Percentiles rank a stretch among this genome's conserved stretches.
phyloP scores from a whole-genome alignment of 2,113 vertebrate genomes.

The Grantiella picta region DNA sequence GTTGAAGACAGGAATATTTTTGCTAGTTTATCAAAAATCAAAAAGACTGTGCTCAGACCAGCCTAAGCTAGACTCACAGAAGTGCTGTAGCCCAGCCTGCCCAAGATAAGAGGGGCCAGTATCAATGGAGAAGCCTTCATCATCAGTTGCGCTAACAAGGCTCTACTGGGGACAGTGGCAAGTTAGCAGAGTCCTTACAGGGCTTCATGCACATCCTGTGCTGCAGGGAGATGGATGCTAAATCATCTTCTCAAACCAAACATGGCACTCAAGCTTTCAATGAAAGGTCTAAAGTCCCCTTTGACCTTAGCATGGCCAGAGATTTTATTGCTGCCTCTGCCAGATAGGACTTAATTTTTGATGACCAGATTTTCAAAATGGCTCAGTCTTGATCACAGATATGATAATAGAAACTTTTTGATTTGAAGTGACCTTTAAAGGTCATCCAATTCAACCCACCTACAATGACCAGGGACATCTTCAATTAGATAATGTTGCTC shows the following conservation, averaged over 20 bases:
- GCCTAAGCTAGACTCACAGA: not conserved
- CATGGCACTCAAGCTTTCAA: not conserved
- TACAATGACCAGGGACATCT: not conserved
- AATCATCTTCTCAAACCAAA: not conserved
- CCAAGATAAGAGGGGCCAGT: not conserved
- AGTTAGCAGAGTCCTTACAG: not conserved
- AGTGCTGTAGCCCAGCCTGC: not conserved
- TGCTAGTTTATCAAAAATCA: not conserved
- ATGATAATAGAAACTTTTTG: not conserved
- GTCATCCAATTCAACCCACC: not conserved
- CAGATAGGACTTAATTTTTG: not conserved
- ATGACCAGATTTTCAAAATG: not conserved
- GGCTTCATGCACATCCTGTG: fast-evolving
- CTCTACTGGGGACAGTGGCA: not conserved
- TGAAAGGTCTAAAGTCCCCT: not conserved
- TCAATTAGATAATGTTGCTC: not conserved
- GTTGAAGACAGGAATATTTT: not conserved
- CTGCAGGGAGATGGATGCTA: not conserved
- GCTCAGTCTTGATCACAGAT: not conserved
- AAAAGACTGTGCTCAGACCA: not conserved
- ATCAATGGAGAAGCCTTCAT: not conserved
- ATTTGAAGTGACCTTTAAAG: not conserved
- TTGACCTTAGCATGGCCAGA: not conserved
- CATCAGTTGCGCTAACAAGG: not conserved
- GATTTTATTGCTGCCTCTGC: not conserved